phyloP scores from a whole-genome alignment of 2,797 vertebrate species.

The Eupleurogrammus muticus region DNA sequence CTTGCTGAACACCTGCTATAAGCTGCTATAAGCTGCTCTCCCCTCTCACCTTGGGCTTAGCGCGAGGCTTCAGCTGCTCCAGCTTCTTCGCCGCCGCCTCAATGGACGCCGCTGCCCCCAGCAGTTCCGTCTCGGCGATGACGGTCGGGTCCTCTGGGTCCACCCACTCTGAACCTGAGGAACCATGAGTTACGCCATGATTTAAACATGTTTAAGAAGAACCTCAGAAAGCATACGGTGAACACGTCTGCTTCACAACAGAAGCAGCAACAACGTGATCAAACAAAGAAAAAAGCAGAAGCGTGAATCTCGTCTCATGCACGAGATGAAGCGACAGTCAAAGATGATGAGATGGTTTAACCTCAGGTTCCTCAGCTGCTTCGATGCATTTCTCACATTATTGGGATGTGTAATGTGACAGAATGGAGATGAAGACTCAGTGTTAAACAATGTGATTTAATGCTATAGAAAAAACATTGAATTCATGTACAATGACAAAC shows the following conservation, averaged over 20 bases:
- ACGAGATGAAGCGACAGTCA: constrained; percentile 59
- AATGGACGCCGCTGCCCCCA: constrained; percentile 96
- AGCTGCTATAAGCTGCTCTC: too few species aligned
- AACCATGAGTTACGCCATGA: too few species aligned
- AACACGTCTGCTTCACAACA: too few species aligned
- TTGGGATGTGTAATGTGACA: too few species aligned
- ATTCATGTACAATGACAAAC: too few species aligned
- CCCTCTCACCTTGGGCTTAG: constrained; percentile 93
- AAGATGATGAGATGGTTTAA: constrained; percentile 51
- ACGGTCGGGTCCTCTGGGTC: constrained; percentile 98
- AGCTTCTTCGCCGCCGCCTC: constrained; percentile 98
- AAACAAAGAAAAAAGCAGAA: constrained; percentile 22
- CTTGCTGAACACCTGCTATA: too few species aligned
- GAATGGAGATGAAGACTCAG: too few species aligned
- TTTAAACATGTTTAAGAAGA: too few species aligned
- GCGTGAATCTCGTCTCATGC: constrained; percentile 61
- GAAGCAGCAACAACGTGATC: constrained; percentile 48
- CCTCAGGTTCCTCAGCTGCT: too few species aligned
- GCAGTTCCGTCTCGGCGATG: constrained; percentile 94
- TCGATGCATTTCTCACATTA: too few species aligned
- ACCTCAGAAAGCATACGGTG: not conserved
- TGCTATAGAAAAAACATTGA: too few species aligned
- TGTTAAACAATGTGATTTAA: too few species aligned
- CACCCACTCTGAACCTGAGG: constrained; percentile 95
- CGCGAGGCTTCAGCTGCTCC: constrained; percentile 96